Evolutionary conservation across 2,113 vertebrate genomes (phyloP), one percentile per base, ranked within the genome.

Genomic region (Pterophyllum scalare): DNA sequence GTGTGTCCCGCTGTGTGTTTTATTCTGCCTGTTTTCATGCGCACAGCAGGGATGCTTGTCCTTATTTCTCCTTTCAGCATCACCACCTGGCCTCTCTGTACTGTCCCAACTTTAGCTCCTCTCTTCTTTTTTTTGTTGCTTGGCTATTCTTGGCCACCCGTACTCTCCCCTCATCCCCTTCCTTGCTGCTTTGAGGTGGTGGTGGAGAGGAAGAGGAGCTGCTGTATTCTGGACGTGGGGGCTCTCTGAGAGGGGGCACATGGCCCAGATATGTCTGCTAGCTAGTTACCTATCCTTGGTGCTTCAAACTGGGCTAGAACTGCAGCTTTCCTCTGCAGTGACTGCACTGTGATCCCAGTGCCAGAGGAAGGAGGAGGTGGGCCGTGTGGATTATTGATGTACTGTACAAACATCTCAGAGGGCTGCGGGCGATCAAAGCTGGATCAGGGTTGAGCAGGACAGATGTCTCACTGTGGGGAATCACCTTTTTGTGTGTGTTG

Each of bases 261-360:
- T 94, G 93, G 94, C 93, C 94, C 87, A 93, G 89, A 94, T 94
- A 89, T 82, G 87, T 94, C 90, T 85, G 74, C 59, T 67, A 24
- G 78, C 72, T 56, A 57, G 20, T 11, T 70, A 28, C 9, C 75
- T 49, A 70, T 84, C 54, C 38, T 10, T 26, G 3, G 75, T 15
- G 62, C 74, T 60, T 76, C 19, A 62, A 85, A 88, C 35, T 75
- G 72, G 67, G 52, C 46, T 81, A 35, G 15, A 85, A 22, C 79
- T 60, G 81, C 85, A 88, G 74, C 74, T 76, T 74, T 64, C 65
- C 77, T 81, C 82, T 59, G 72, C 81, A 65, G 7, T 62, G 62
- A 62, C 72, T 82, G 70, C 88, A 81, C 38, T 35, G 79, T 52
- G 82, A 75, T 89, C 33, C 65, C 13, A 75, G 7, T 74, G 46